Evolutionary conservation across 2,797 vertebrate species (phyloP), one percentile per base, ranked within the genome.

Genomic region (Centropyge bicolor): DNA sequence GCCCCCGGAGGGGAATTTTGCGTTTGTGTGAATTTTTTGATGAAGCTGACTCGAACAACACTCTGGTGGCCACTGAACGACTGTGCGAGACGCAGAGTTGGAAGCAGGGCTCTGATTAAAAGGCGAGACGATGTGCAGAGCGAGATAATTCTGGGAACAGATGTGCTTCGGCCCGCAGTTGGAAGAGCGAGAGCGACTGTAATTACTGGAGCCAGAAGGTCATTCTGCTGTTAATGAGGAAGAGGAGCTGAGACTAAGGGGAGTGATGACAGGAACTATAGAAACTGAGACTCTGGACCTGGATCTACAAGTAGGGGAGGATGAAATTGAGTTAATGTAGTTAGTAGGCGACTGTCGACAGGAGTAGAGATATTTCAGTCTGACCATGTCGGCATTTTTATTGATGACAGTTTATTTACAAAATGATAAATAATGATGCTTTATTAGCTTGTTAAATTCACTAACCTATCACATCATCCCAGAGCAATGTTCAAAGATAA

Each of bases 121-220:
- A 35, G 22, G 16, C 22, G 31, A 63, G 51, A 67, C 31, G 19
- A 36, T 51, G n/a, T 19, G 60, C 9, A 8, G 45, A 27, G 10
- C 19, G 65, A 43, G 45, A 70, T 64, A 5, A 59, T 57, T 64
- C 59, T 38, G 4, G 5, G 45, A 66, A 9, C 55, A 67, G 76
- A 72, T 54, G 76, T 55, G 63, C 62, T 74, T 68, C 6, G 48
- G 40, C 57, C 63, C 49, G 62, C 57, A 68, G 70, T 64, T 56
- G 64, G 70, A 63, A 10, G 16, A 74, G 14, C 1, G 40, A 38
- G 20, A 64, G 41, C 7, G 20, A 36, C 65, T 45, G 65, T 64
- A 74, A 80, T 57, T 52, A 69, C 36, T 13, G 41, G 35, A 63
- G 70, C 64, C 38, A 43, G 51, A 70, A 64, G 78, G 78, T 74